Evolutionary conservation across 2,888 invertebrate species (phyloP), one percentile per base, ranked within the genome.

Genomic region (Ischnura elegans): DNA sequence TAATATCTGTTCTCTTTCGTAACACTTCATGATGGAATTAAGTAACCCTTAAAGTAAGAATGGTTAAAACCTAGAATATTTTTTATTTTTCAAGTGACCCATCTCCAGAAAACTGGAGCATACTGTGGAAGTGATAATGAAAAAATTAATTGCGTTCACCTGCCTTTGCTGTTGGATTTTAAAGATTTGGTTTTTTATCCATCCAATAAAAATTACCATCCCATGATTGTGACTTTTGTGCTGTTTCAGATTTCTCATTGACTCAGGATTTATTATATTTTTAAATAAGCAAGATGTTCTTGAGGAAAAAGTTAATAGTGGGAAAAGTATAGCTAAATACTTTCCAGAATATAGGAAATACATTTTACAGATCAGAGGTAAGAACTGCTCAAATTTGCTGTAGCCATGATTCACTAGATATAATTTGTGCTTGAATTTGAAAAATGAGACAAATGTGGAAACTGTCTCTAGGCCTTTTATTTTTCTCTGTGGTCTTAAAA

Each of bases 201-300:
- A 21, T 61, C 1, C 36, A n/a, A 51, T 86, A 66, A n/a, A n/a
- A n/a, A n/a, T n/a, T n/a, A n/a, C n/a, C n/a, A n/a, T n/a, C n/a
- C n/a, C n/a, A n/a, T n/a, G n/a, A n/a, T n/a, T n/a, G n/a, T n/a
- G n/a, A n/a, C 47, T 47, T 94, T 93, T 87, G 93, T 51, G 19
- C 29, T 4, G 46, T 95, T 95, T 3, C 95, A 98, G 98, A 94
- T 98, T 98, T 95, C 96, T 98, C 0, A 96, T 97, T 94, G 97
- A 97, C 94, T 97, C 98, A 0, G 98, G 98, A 3, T 96, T 98
- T 84, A 98, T 98, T 93, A 97, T 98, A 16, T 98, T 98, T 95
- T 96, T 98, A 66, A 98, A 98, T 95, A 98, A 98, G 95, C 98
- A 98, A 95, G 98, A 98, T 95, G 96, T 98, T 3, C 96, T 98